A percentile compares a stretch with the other conserved stretches of the same genome.
phyloP scores from a whole-genome alignment of 92 coral and sea anemone genomes.

The Chrysogorgia sp. region DNA sequence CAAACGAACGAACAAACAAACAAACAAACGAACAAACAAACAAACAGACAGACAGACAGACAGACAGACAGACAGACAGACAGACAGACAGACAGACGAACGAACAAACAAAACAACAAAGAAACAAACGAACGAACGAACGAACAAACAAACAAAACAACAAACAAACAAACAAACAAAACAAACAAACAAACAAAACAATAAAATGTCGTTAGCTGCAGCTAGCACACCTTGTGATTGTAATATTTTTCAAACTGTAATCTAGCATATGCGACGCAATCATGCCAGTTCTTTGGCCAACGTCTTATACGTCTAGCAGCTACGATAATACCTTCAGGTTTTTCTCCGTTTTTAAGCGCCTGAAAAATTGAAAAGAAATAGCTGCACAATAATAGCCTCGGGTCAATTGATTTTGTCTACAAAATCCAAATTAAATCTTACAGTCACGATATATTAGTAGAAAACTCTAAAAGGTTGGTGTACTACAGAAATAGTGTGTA shows the following conservation, averaged over 20 bases:
- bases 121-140: too few species aligned
- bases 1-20: too few species aligned
- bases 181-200: background rate
- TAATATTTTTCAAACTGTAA: constrained; percentile 90
- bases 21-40: too few species aligned
- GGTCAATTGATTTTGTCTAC: background rate
- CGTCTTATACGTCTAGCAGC: constrained; percentile 66
- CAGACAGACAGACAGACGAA: too few species aligned
- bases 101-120: too few species aligned
- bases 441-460: background rate
- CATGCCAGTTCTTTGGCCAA: constrained; percentile 76
- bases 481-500: too few species aligned
- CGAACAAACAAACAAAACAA: too few species aligned
- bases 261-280: constrained; percentile 82
- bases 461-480: too few species aligned
- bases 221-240: constrained; percentile 78
- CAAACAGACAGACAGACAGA: too few species aligned
- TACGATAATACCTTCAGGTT: constrained; percentile 73
- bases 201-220: too few species aligned
- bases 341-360: constrained; percentile 70
- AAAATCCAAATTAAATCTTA: background rate
- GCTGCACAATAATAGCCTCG: background rate
- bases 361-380: constrained; percentile 26
- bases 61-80: too few species aligned
- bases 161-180: background rate